Percentiles rank a stretch among this genome's conserved stretches.
These are phyloP conservation scores for Enteromius radiatus DNA, from an alignment of 2,797 vertebrate species.

Conservation along the genomic window DNA sequence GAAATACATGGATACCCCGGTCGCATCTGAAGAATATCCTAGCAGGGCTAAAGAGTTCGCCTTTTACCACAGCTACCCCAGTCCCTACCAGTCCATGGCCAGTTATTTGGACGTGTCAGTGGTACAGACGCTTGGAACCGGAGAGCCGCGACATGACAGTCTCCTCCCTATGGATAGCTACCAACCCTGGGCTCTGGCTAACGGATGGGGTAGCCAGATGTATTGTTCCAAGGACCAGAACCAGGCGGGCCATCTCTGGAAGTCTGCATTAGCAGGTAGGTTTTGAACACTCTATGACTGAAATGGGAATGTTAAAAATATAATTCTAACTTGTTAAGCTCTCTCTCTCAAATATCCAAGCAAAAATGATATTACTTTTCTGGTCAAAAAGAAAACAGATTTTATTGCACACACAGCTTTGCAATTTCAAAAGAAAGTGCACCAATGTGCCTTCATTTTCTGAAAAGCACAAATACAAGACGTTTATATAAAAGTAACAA, in stretches of 20 bases:
- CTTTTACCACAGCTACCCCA: constrained; percentile 90
- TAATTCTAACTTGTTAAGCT: not conserved
- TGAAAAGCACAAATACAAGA: not conserved
- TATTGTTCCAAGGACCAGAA: constrained; percentile 92
- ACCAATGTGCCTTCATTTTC: not conserved
- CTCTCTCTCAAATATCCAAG: not conserved
- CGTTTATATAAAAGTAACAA: not conserved
- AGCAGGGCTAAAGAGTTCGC: constrained; percentile 91
- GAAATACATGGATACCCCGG: constrained; percentile 84
- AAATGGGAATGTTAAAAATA: not conserved
- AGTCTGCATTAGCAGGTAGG: constrained; percentile 89
- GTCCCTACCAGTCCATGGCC: constrained; percentile 88
- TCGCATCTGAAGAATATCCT: constrained; percentile 83
- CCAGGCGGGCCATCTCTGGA: constrained; percentile 88
- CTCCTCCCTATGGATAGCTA: constrained; percentile 90
- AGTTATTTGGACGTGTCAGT: constrained; percentile 94
- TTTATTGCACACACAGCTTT: not conserved
- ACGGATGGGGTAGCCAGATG: constrained; percentile 91
- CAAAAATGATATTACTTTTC: not conserved
- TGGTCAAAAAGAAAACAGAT: not conserved
- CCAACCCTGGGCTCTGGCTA: constrained; percentile 89
- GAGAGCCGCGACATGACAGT: constrained; percentile 86
- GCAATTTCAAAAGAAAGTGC: not conserved
- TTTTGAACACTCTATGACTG: not conserved
- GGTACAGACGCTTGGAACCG: constrained; percentile 84